Base-by-base conservation (phyloP, 2,888 invertebrate genomes). In the Agapostemon virescens region DNA sequence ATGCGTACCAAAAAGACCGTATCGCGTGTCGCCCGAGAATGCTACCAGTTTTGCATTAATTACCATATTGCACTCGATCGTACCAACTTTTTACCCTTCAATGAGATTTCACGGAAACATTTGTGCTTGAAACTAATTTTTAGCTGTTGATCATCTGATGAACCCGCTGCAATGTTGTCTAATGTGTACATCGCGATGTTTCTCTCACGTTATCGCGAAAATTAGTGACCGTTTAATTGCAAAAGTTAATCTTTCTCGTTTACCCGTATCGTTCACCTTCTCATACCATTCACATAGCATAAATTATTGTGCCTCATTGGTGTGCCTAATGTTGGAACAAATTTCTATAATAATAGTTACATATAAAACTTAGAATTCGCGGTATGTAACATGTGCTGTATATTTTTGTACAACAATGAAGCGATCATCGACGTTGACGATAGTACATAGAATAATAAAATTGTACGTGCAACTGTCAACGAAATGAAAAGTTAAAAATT, bases 1-100 rank as follows among this genome's bases (percentile, higher is more conserved):
- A 85, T 63, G 79, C 76, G 75, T 77, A 84, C 81, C 77, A 71
- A 73, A 70, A 74, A 80, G 74, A 81, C 74, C 76, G 78, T 80
- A 85, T 85, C 83, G 84, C 84, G 82, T 84, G 85, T 80, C 77
- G 77, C 63, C 70, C 64, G 73, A 74, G 79, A 84, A 79, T 76
- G 82, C 77, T 72, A 70, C 77, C 83, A 73, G 67, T 81, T 85
- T 83, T 81, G 79, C 85, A 85, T 85, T 85, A 83, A 81, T 83
- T 85, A 85, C 83, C 85, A 84, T 83, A 80, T 79, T 71, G 78
- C 80, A 74, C 83, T 68, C 78, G 74, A 70, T 42, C 74, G 55
- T 30, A 70, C 69, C 74, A 58, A 7, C 45, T 74, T 72, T 67
- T 63, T 17, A 23, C 23, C 36, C 36, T 58, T 64, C 67, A 68